Evolutionary conservation across 1,140 invertebrate species (phyloP).

Genomic region (Odontomachus brunneus): DNA sequence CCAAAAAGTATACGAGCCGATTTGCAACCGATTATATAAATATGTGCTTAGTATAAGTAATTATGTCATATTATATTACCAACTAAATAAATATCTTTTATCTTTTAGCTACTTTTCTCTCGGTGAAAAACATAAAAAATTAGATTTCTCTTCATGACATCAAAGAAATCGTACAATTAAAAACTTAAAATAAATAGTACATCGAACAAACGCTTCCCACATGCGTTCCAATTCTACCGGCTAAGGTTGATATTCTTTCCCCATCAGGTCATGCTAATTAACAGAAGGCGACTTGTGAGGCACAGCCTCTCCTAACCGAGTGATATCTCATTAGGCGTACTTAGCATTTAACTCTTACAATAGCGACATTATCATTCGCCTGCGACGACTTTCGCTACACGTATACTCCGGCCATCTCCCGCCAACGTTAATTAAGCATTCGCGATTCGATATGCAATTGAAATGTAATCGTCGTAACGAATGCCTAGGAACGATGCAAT

Average conservation of each 20-base stretch:
- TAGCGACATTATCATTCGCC: slow-evolving; percentile 28
- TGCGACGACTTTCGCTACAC: slow-evolving; percentile 3
- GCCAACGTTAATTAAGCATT: slow-evolving; percentile 24
- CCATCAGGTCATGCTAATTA: slow-evolving; percentile 11
- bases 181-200: too few relatives aligned
- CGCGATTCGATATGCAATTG: slow-evolving; percentile 11
- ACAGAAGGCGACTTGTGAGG: slow-evolving; percentile 26
- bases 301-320: slow-evolving; percentile 30
- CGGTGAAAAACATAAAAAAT: too few relatives aligned
- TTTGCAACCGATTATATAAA: too few relatives aligned
- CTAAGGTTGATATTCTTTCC: not conserved
- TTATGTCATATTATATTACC: too few relatives aligned
- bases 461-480: slow-evolving; percentile 10
- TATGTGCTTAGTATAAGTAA: too few relatives aligned
- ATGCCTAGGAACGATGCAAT: not conserved
- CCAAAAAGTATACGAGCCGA: too few relatives aligned
- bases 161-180: too few relatives aligned
- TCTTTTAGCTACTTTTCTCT: too few relatives aligned
- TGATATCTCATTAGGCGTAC: slow-evolving; percentile 38
- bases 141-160: too few relatives aligned
- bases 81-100: too few relatives aligned
- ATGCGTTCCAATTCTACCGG: not conserved
- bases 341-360: slow-evolving; percentile 38
- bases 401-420: not conserved
- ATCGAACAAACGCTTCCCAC: not conserved